These are phyloP conservation scores for Drosophila gunungcola DNA, from an alignment of 1,140 invertebrate genomes.

Conservation along the genomic window DNA sequence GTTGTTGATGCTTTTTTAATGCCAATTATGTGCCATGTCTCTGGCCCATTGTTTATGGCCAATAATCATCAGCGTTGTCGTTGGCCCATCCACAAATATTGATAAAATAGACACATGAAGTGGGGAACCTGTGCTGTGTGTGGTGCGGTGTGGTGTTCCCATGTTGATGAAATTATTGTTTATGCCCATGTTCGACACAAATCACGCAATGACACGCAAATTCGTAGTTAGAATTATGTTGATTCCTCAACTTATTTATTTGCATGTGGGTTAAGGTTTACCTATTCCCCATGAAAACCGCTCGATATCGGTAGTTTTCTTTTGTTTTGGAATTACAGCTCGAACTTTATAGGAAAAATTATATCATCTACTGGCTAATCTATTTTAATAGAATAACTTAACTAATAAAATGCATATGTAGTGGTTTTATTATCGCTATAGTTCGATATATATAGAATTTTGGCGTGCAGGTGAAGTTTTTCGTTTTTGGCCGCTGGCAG, in stretches of 20 bases:
- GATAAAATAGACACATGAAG: slow-evolving; percentile 71
- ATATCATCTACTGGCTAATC: not conserved
- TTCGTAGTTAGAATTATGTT: slow-evolving; percentile 71
- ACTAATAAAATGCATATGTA: no score
- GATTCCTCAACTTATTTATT: slow-evolving; percentile 47
- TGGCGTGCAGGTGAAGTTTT: slow-evolving; percentile 28
- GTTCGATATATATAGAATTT: not conserved
- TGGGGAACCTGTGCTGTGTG: slow-evolving; percentile 11
- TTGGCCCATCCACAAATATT: slow-evolving; percentile 58
- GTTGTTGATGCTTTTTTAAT: slow-evolving; percentile 76
- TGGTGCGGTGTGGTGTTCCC: slow-evolving; percentile 34
- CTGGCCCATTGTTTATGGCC: slow-evolving; percentile 65
- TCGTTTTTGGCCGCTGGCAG: slow-evolving; percentile 18
- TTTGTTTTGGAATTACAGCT: not conserved
- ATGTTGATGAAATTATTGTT: slow-evolving; percentile 61
- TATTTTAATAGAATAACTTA: no score
- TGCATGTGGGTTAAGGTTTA: slow-evolving; percentile 26
- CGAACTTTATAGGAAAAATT: not conserved
- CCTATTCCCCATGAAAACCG: not conserved
- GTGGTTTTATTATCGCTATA: no score
- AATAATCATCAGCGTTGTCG: slow-evolving; percentile 66
- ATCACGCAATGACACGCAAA: slow-evolving; percentile 75
- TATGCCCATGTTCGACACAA: slow-evolving; percentile 57
- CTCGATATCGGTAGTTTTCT: slow-evolving; percentile 11
- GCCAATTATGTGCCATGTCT: slow-evolving; percentile 64